A percentile compares a stretch with the other conserved stretches of the same genome.
phyloP scores from a whole-genome alignment of 2,113 vertebrate species.

The Toxotes chatareus region DNA sequence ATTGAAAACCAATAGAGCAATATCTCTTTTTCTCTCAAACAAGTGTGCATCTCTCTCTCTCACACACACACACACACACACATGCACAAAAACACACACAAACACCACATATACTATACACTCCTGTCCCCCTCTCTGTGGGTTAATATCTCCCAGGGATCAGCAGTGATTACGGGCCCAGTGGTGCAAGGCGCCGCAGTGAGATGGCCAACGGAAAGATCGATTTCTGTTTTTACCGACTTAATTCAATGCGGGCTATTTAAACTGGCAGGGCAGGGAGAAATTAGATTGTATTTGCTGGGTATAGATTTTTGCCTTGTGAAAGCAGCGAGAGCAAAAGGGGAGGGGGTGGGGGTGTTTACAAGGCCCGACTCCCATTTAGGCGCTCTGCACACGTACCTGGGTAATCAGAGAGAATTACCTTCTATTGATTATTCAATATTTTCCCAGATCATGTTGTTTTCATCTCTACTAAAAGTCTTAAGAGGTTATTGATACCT shows the following conservation, averaged over 20 bases:
- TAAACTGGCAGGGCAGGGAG: constrained; percentile 82
- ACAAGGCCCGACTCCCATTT: constrained; percentile 79
- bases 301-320: constrained; percentile 82
- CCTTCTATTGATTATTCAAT: constrained; percentile 78
- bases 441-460: constrained; percentile 81
- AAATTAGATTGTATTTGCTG: constrained; percentile 85
- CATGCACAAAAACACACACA: not conserved
- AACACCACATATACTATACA: constrained; percentile 3
- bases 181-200: constrained; percentile 70
- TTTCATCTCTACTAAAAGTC: constrained; percentile 78
- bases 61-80: constrained; percentile 2
- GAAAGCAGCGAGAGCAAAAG: constrained; percentile 70
- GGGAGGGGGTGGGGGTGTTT: constrained; percentile 50
- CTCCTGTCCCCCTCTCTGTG: constrained; percentile 48
- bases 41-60: not conserved
- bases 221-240: constrained; percentile 84
- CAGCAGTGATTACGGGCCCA: constrained; percentile 78
- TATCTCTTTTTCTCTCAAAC: constrained; percentile 8
- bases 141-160: constrained; percentile 76
- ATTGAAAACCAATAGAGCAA: constrained; percentile 29
- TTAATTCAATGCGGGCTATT: constrained; percentile 86
- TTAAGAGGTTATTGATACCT: constrained; percentile 68
- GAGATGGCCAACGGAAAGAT: constrained; percentile 81
- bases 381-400: constrained; percentile 71
- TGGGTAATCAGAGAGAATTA: constrained; percentile 81